Evolutionary conservation across 2,113 vertebrate species (phyloP).

Genomic region (Solenodon paradoxus): DNA sequence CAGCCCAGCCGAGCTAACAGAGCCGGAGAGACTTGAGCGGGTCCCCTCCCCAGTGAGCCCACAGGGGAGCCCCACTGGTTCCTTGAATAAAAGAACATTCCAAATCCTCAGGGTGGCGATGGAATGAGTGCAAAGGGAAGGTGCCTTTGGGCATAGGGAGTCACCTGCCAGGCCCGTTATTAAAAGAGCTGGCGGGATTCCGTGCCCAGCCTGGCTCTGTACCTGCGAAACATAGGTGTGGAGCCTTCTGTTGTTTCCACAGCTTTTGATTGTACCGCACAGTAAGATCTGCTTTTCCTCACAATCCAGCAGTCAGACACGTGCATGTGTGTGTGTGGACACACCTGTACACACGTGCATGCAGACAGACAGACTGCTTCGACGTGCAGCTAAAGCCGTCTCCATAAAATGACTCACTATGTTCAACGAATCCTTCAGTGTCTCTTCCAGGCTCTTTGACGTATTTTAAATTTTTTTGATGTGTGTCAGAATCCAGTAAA

Average conservation of each 20-base stretch:
- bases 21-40: neutral
- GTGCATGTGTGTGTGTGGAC: fast-evolving
- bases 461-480: neutral
- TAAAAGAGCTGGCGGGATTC: neutral
- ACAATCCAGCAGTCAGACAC: neutral
- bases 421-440: neutral
- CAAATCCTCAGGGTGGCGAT: fast-evolving
- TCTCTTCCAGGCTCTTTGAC: neutral
- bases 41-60: fast-evolving
- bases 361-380: fast-evolving
- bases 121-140: neutral
- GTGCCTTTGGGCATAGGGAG: fast-evolving
- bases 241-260: neutral
- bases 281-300: neutral
- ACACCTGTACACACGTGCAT: fast-evolving
- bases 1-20: neutral
- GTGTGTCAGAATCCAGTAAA: neutral
- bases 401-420: too few species aligned
- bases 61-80: neutral
- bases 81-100: neutral
- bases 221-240: neutral
- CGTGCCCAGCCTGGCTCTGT: neutral
- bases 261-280: neutral
- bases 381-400: neutral
- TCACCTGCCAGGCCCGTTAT: neutral